Evolutionary conservation across 2,797 vertebrate genomes (phyloP).

Genomic region (Semaprochilodus insignis): DNA sequence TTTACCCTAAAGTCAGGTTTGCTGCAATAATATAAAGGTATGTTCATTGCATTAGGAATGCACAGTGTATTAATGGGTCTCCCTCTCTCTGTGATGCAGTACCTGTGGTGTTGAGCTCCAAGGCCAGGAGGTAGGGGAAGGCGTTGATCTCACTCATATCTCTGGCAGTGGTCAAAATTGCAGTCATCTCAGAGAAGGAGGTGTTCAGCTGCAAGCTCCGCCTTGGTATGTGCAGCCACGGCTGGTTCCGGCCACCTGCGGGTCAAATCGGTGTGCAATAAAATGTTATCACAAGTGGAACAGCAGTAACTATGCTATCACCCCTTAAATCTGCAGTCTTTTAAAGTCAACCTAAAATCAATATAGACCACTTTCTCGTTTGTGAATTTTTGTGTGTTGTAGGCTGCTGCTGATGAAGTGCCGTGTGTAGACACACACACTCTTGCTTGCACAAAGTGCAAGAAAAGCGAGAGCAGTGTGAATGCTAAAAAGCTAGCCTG

Average conservation of each 20-base stretch:
- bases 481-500: too few relatives aligned
- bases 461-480: too few relatives aligned
- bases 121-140: slow-evolving; percentile 93
- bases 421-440: too few relatives aligned
- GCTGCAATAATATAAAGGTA: too few relatives aligned
- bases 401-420: too few relatives aligned
- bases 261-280: slow-evolving; percentile 8
- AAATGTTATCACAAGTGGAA: background rate
- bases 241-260: slow-evolving; percentile 89
- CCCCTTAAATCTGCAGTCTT: too few relatives aligned
- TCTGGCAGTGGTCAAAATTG: slow-evolving; percentile 88
- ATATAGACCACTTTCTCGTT: too few relatives aligned
- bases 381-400: too few relatives aligned
- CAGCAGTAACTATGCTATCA: background rate
- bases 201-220: slow-evolving; percentile 88
- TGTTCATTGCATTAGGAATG: too few relatives aligned
- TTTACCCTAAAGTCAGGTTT: background rate
- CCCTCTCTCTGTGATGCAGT: background rate
- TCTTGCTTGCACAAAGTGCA: too few relatives aligned
- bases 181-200: slow-evolving; percentile 90
- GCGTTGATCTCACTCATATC: slow-evolving; percentile 86
- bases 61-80: too few relatives aligned
- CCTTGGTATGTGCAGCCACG: slow-evolving; percentile 92
- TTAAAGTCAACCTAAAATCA: too few relatives aligned
- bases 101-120: slow-evolving; percentile 89